These are phyloP conservation scores for Craterocephalus amniculus DNA, from an alignment of 2,797 vertebrate species.

Conservation along the genomic window DNA sequence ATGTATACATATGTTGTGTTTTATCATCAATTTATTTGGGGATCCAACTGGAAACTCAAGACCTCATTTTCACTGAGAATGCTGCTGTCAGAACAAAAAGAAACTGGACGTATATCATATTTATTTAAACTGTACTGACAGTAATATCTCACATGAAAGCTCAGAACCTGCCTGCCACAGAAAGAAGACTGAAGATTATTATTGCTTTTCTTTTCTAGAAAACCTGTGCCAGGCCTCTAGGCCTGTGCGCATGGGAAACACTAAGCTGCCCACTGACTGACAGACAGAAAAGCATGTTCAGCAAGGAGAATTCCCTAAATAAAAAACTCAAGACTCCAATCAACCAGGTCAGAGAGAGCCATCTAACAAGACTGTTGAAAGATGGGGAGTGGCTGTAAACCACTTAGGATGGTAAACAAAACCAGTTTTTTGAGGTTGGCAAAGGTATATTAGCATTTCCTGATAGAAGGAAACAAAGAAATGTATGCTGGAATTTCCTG, in stretches of 20 bases:
- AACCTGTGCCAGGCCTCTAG: no score
- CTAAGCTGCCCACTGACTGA: not conserved
- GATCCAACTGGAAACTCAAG: no score
- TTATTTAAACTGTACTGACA: not conserved
- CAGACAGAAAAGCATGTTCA: not conserved
- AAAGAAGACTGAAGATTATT: not conserved
- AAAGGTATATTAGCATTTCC: not conserved
- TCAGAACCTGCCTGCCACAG: not conserved
- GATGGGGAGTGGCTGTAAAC: not conserved
- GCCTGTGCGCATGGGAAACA: not conserved
- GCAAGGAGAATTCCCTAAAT: conserved; percentile 1
- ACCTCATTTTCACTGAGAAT: not conserved
- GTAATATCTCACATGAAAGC: not conserved
- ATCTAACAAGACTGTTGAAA: not conserved
- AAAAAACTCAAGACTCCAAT: conserved; percentile 12
- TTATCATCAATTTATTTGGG: no score
- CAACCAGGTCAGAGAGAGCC: not conserved
- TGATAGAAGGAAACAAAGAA: not conserved
- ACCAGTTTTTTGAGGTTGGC: not conserved
- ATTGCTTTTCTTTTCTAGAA: not conserved
- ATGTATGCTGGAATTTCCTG: not conserved
- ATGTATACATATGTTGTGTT: no score
- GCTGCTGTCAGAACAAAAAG: not conserved
- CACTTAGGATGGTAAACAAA: not conserved
- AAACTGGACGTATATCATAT: not conserved